These are phyloP conservation scores for Protaetia brevitarsis DNA, from an alignment of 1,140 invertebrate genomes.

Conservation along the genomic window DNA sequence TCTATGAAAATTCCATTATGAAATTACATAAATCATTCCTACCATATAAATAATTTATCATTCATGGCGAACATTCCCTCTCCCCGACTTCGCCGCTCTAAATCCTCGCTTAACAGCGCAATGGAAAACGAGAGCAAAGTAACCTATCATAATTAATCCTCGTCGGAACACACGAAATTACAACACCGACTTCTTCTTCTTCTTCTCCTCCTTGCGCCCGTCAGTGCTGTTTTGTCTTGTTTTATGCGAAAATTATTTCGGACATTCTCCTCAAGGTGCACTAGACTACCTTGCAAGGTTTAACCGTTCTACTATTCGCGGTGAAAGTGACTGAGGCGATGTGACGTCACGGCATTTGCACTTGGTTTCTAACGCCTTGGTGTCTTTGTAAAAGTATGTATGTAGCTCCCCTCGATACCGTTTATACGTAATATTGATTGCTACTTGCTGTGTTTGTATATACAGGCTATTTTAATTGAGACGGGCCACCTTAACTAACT, in stretches of 20 bases:
- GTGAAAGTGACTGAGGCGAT: constrained; percentile 1
- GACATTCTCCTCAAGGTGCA: constrained; percentile 16
- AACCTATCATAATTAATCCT: constrained; percentile 4
- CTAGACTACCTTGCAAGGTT: constrained; percentile 21
- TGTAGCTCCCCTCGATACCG: too few relatives aligned
- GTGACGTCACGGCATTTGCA: constrained; percentile 16
- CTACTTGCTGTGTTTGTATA: too few relatives aligned
- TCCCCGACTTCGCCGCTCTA: neutral
- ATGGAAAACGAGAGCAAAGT: neutral
- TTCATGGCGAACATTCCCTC: too few relatives aligned
- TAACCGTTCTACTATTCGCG: neutral
- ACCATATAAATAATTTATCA: neutral
- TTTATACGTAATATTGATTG: too few relatives aligned
- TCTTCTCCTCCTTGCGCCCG: neutral
- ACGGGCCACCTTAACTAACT: too few relatives aligned
- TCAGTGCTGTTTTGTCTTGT: neutral
- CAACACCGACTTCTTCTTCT: neutral
- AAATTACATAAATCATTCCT: constrained; percentile 13
- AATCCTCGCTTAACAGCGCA: neutral
- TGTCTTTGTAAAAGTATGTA: too few relatives aligned
- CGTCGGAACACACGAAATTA: neutral
- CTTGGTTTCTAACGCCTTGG: constrained; percentile 13
- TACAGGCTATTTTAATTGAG: too few relatives aligned
- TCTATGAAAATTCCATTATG: neutral
- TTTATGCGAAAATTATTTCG: neutral